Evolutionary conservation across 2,797 vertebrate genomes (phyloP), one percentile per base, ranked within the genome.

Genomic region (Danio choprae): DNA sequence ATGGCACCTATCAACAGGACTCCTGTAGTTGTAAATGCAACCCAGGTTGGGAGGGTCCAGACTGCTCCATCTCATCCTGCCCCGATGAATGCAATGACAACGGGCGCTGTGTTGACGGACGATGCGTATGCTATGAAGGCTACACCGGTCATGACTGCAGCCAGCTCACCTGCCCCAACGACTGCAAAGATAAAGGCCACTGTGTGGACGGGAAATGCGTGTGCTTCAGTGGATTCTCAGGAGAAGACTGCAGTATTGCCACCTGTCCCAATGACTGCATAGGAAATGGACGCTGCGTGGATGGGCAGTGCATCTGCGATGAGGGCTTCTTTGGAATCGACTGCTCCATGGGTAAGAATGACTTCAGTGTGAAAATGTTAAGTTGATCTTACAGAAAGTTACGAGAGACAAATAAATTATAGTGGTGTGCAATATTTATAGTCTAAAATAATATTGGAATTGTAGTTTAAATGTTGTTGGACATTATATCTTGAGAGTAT

Each of bases 221-320:
- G 71, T 96, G 96, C 83, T 92, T 94, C 4, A 51, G 89, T 2
- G 91, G 94, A 84, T 95, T 94, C 88, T 88, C 73, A 0, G 93
- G 93, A 0, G 93, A 95, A 1, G 93, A 94, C 82, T 98, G 97
- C 92, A 92, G 93, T 0, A 75, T 93, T 73, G 93, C 86, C 74
- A 88, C 84, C 48, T 97, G 96, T 81, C 91, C 92, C 0, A 86
- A 84, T 3, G 93, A 97, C 88, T 97, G 97, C 82, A 88, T 87
- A 0, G 92, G 91, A 12, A 94, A 94, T 0, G 94, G 96, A 16
- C 94, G 86, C 85, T 97, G 96, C 53, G 92, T 95, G 59, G 88
- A 96, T 0, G 96, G 96, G 7, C 91, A 89, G 70, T 97, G 97
- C 46, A 80, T 94, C 88, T 98, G 96, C 29, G 89, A 93, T 0